These are phyloP conservation scores for Pollimyrus isidori DNA, from an alignment of 2,113 vertebrate genomes.

Conservation along the genomic window DNA sequence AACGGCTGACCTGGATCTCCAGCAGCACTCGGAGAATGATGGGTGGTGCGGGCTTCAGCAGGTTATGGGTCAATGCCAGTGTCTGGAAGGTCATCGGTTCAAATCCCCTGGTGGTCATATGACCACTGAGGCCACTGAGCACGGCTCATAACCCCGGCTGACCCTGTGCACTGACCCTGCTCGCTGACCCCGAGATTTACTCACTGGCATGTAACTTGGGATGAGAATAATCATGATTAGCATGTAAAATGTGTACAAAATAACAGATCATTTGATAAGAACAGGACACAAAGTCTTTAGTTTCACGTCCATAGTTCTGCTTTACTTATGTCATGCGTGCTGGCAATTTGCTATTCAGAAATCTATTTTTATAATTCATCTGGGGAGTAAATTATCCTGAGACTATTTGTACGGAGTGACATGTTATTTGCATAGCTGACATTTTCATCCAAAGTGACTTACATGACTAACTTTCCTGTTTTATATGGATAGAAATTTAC, in stretches of 20 bases:
- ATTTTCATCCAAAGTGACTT: background rate
- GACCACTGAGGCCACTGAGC: background rate
- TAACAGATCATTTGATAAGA: background rate
- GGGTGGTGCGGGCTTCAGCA: background rate
- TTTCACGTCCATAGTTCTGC: background rate
- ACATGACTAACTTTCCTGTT: background rate
- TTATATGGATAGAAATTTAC: background rate
- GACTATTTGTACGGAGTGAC: background rate
- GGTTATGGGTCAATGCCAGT: background rate
- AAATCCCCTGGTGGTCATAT: background rate
- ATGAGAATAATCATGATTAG: background rate
- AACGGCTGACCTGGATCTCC: background rate
- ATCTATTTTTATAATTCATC: slow-evolving; percentile 4
- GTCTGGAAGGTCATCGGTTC: background rate
- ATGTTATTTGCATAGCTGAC: background rate
- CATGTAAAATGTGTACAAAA: background rate
- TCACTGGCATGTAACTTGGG: background rate
- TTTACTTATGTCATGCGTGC: background rate
- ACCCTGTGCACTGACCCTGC: background rate
- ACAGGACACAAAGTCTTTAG: background rate
- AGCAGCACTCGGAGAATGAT: background rate
- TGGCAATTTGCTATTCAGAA: background rate
- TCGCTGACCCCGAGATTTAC: background rate
- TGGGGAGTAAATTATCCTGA: background rate
- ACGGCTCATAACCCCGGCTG: background rate